These are phyloP conservation scores for Cryptotermes secundus DNA, from an alignment of 1,140 invertebrate species.

Conservation along the genomic window DNA sequence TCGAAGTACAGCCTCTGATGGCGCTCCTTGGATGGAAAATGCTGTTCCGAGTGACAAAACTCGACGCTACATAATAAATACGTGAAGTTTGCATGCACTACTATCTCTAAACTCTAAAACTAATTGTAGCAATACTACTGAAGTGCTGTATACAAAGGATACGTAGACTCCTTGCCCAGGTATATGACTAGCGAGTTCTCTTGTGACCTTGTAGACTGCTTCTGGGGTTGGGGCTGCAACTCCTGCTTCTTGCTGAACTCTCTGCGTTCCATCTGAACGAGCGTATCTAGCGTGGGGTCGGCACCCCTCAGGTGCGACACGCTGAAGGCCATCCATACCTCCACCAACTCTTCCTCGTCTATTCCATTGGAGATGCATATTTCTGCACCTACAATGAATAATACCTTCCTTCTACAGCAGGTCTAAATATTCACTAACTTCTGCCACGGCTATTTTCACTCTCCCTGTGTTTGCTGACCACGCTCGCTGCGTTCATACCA, in stretches of 20 bases:
- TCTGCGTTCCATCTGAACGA: constrained; percentile 61
- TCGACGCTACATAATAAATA: no score
- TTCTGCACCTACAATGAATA: constrained; percentile 50
- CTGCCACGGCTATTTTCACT: no score
- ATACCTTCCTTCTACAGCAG: not conserved
- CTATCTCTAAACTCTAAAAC: not conserved
- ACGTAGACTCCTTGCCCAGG: not conserved
- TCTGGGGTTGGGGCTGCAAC: not conserved
- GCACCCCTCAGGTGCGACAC: constrained; percentile 59
- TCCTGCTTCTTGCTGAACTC: constrained; percentile 55
- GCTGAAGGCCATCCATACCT: constrained; percentile 66
- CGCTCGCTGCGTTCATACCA: no score
- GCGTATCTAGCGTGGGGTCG: constrained; percentile 54
- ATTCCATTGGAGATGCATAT: constrained; percentile 58
- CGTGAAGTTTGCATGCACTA: not conserved
- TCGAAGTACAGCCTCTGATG: no score
- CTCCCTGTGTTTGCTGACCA: no score
- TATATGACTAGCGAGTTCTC: not conserved
- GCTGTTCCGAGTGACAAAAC: no score
- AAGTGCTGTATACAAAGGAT: constrained; percentile 22
- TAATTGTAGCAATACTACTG: not conserved
- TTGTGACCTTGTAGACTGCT: not conserved
- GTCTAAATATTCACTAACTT: not conserved
- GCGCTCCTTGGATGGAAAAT: no score
- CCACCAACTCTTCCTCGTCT: constrained; percentile 61